Base-by-base conservation (phyloP, 1,140 invertebrate genomes). In the Dendroctonus ponderosae region DNA sequence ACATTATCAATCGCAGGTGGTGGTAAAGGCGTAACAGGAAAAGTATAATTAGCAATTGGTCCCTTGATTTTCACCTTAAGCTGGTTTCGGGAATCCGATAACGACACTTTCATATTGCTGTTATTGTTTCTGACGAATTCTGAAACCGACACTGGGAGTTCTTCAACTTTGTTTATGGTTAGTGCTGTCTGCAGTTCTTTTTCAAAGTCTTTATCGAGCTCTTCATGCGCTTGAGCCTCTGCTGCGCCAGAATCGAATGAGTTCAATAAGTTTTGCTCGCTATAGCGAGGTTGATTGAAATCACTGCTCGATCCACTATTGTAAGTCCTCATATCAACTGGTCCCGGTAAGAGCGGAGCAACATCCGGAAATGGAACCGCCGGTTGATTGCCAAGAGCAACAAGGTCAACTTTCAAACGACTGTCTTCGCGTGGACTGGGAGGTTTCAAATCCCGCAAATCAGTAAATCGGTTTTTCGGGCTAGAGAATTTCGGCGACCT, bases 11-110 rank as follows among this genome's bases (percentile, higher is more conserved):
- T 61, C 61, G 80, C 80, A 12, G 81, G 79, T 39, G 80, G 79
- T 51, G 85, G 86, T 69, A 84, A 80, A 7, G 82, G 76, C 49
- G 80, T 75, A 8, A 81, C 77, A 5, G 80, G 79, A 3, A 85
- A 79, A 0, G 86, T 82, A 53, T 91, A 91, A 72, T 91, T 91
- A 0, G 89, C 88, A 72, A 93, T 91, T 0, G 92, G 92, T 8
- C 92, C 92, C 78, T 94, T 94, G 66, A 94, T 94, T 79, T 95
- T 95, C 0, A 95, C 88, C 77, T 94, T 94, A 0, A 94, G 76
- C 72, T 93, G 91, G 79, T 93, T 93, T 12, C 91, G 80, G 0
- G 90, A 88, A 76, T 90, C 91, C 7, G 83, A 85, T 9, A 90
- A 78, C 0, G 87, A 87, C 0, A 87, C 85, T 72, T 91, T 91